Base-by-base conservation (phyloP, 1,140 invertebrate species). In the Brachionus manjavacas region DNA sequence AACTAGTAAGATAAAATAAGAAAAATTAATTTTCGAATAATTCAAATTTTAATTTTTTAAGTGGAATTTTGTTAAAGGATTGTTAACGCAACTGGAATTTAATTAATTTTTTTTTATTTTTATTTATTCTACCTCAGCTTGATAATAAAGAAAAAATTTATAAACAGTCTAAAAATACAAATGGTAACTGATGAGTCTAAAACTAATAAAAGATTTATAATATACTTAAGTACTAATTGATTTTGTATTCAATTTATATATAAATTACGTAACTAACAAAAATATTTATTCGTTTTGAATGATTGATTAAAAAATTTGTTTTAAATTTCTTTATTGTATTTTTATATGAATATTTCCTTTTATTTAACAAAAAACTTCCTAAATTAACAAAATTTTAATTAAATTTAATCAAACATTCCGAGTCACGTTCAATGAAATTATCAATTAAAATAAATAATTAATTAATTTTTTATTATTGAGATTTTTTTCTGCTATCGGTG, bases 331-430 rank as follows among this genome's bases (percentile, higher is more conserved):
- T 68, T 25, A n/a, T 31, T 14, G 28, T 9, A 11, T 31, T 68
- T 68, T 35, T 68, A 68, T 28, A n/a, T 28, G 16, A 20, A 68
- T 14, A 31, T 31, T 68, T 68, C 25, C 66, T 68, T 68, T 35
- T 68, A 39, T 68, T 68, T 23, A 68, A 31, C 66, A 68, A 68
- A 60, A 60, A 60, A 60, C 52, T 60, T 60, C 52, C 20, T 60
- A 11, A 68, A 31, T 68, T 68, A 68, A 68, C 11, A 68, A 35
- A 35, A 68, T 14, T 31, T 7, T 31, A 68, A 68, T 31, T 68
- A 68, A 68, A 28, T 31, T 68, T 68, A 68, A 68, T 60, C 52
- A 60, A 60, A 60, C n/a, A 60, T 60, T 60, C 9, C 52, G 7
- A 60, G 16, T 60, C 52, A 60, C 52, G 52, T 60, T 60, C 20